A percentile compares a stretch with the other conserved stretches of the same genome.
phyloP scores from a whole-genome alignment of 1,140 invertebrate genomes.

The Anastrepha obliqua region DNA sequence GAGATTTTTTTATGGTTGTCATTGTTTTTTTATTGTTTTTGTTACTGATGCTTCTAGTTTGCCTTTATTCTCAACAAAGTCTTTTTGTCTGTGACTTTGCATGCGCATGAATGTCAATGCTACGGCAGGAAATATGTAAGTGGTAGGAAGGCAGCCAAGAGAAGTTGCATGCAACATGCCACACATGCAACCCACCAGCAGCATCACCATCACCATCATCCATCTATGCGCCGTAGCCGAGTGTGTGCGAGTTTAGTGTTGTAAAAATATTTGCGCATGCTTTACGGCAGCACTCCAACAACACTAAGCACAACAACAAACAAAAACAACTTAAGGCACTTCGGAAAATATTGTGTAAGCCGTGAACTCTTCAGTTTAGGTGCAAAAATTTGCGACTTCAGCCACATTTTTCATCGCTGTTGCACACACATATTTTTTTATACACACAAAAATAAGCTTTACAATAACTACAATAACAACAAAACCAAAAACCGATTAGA shows the following conservation, averaged over 20 bases:
- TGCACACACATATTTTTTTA: slow-evolving; percentile 19
- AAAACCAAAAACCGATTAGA: background rate
- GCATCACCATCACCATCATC: too few relatives aligned
- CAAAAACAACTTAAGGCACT: background rate
- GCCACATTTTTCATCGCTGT: slow-evolving; percentile 1
- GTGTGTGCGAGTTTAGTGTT: background rate
- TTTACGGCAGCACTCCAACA: background rate
- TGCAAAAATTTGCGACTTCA: slow-evolving; percentile 32
- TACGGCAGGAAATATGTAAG: too few relatives aligned
- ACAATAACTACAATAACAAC: background rate
- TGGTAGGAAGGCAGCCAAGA: background rate
- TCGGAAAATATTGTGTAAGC: background rate
- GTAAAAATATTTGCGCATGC: background rate
- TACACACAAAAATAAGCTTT: background rate
- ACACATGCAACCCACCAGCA: background rate
- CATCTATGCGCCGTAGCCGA: background rate
- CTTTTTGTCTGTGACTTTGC: slow-evolving; percentile 2
- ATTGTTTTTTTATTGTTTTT: background rate
- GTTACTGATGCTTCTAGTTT: background rate
- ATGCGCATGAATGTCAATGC: background rate
- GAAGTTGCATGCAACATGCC: slow-evolving; percentile 5
- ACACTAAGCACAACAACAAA: background rate
- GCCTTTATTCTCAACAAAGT: background rate
- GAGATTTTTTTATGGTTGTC: background rate
- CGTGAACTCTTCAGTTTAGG: background rate